Evolutionary conservation across 64 coral and sea anemone species (phyloP), one percentile per base, ranked within the genome.

Genomic region (Exaiptasia diaphana): DNA sequence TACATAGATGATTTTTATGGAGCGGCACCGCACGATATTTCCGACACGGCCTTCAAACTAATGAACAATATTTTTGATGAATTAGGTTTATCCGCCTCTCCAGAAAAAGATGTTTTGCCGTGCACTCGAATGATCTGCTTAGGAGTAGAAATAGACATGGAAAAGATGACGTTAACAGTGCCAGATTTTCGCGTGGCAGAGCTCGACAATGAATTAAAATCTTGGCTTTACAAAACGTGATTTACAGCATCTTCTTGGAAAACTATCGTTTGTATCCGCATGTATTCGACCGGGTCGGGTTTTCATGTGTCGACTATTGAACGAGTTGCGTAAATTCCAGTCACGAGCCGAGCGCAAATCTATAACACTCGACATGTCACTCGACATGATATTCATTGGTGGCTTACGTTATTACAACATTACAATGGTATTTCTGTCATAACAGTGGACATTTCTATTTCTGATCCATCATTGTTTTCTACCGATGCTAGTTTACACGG

Each of bases 401-500:
- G 87, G 70, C 31, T 82, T 15, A 17, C 42, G 38, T 64, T 90
- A 41, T 61, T 82, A 10, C 38, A 3, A 21, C 78, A 90, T 48
- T 90, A 75, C 68, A 90, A 90, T 31, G 87, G 69, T 22, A 32
- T 82, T 75, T 82, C 68, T 2, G 68, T 90, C 34, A 82, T 90
- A 71, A 67, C 67, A 4, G 18, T 68, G 0, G 35, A 61, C 22
- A 42, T 74, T 27, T 60, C 70, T 10, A 62, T 79, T 36, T 46
- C 50, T 13, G 73, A 80, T 71, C 75, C 75, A 0, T 10, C 71
- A 71, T 48, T 67, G 7, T 82, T 90, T 43, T 67, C 69, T 34
- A 75, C 77, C 0, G 69, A 90, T 56, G 77, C 87, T 75, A 80
- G 53, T 78, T 42, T 79, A 4, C 32, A 21, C 26, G 50, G 76